Evolutionary conservation across 2,113 vertebrate species (phyloP).

Genomic region (Hippocampus abdominalis): DNA sequence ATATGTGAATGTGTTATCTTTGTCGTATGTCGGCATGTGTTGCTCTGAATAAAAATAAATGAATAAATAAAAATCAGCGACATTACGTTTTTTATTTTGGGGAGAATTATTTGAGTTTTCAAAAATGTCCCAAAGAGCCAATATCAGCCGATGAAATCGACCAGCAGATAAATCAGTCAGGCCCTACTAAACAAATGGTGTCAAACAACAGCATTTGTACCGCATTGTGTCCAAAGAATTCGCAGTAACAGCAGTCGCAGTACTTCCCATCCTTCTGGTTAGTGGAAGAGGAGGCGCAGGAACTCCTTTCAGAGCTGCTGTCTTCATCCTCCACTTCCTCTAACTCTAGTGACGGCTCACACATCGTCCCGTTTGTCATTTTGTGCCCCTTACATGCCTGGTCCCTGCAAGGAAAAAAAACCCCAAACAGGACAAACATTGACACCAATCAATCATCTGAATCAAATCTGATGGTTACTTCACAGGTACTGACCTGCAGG

Average conservation of each 20-base stretch:
- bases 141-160: no score
- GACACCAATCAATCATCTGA: background rate
- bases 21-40: no score
- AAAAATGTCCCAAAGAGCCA: no score
- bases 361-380: slow-evolving; percentile 85
- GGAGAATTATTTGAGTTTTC: no score
- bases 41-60: no score
- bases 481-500: slow-evolving; percentile 81
- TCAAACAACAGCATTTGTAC: slow-evolving; percentile 70
- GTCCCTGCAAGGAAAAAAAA: slow-evolving; percentile 74
- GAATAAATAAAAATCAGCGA: no score
- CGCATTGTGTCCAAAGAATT: slow-evolving; percentile 99
- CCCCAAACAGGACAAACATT: background rate
- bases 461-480: background rate
- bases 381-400: slow-evolving; percentile 95
- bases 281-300: slow-evolving; percentile 93
- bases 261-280: slow-evolving; percentile 98
- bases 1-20: no score
- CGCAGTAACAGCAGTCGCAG: slow-evolving; percentile 99
- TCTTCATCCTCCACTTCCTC: slow-evolving; percentile 97
- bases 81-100: no score
- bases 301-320: slow-evolving; percentile 97
- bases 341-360: slow-evolving; percentile 84
- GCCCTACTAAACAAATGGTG: background rate
- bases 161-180: no score